Percentiles rank a stretch among this genome's conserved stretches.
Conservation (phyloP, 1,140 invertebrate genomes). For the Monomorium pharaonis region DNA sequence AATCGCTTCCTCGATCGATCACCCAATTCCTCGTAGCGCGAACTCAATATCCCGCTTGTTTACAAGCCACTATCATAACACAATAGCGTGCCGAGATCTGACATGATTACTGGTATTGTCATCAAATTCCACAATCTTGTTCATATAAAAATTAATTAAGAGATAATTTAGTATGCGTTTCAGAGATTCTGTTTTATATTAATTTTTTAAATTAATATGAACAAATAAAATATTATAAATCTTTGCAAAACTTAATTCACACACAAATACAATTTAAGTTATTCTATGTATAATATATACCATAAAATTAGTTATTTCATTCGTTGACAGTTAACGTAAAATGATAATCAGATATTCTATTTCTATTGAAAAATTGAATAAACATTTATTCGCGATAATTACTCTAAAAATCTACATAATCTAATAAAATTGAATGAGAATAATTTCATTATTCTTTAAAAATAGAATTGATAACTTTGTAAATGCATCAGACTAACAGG, state of each 20-base stretch:
- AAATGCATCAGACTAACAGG: neutral
- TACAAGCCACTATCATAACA: neutral
- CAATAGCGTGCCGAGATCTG: neutral
- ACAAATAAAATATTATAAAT: neutral
- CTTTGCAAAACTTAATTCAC: neutral
- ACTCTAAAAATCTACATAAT: neutral
- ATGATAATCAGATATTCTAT: neutral
- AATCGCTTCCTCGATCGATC: constrained; percentile 14
- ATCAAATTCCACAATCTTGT: neutral
- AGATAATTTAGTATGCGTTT: neutral
- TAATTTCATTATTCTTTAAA: neutral
- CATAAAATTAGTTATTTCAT: neutral
- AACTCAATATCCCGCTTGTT: constrained; percentile 17
- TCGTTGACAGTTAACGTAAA: neutral
- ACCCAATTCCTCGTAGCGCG: neutral
- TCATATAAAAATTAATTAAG: neutral
- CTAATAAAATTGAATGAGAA: neutral
- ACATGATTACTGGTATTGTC: neutral
- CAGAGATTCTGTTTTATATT: neutral
- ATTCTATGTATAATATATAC: neutral
- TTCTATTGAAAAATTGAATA: neutral
- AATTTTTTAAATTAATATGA: neutral
- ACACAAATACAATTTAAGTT: too few relatives aligned
- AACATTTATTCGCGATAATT: neutral
- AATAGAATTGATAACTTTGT: neutral